phyloP scores from a whole-genome alignment of 2,113 vertebrate species.

The Odocoileus hemionus region DNA sequence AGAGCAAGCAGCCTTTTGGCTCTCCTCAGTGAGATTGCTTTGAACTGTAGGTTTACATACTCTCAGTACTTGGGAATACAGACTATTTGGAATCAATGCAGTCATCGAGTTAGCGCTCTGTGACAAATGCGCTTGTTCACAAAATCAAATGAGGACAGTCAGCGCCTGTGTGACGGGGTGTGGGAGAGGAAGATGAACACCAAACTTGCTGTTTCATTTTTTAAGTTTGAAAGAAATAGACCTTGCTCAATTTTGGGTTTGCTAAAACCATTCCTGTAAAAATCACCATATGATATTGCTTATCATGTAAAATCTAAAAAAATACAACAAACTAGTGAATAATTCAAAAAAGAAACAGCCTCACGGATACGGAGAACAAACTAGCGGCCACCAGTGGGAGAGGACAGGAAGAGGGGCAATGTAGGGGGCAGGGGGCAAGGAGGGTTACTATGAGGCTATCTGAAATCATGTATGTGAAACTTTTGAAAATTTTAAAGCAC shows the following conservation, averaged over 20 bases:
- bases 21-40: slow-evolving; percentile 25
- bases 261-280: neutral
- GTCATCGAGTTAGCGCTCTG: slow-evolving; percentile 15
- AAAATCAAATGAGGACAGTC: slow-evolving; percentile 6
- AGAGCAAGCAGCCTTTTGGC: neutral
- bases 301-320: neutral
- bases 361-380: neutral
- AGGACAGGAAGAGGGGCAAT: neutral
- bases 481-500: neutral
- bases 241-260: neutral
- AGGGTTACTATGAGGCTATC: neutral
- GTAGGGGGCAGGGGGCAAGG: too few species aligned
- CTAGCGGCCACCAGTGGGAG: neutral
- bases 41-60: slow-evolving; percentile 42
- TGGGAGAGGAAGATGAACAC: slow-evolving; percentile 40
- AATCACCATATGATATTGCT: neutral
- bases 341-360: neutral
- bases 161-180: slow-evolving; percentile 28
- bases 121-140: slow-evolving; percentile 54
- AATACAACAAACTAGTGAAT: neutral
- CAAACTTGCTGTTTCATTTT: slow-evolving; percentile 10
- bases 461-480: neutral
- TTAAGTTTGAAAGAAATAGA: neutral
- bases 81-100: slow-evolving; percentile 49
- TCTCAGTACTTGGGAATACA: slow-evolving; percentile 42